These are phyloP conservation scores for Glareola pratincola DNA, from an alignment of 2,113 vertebrate species.

Conservation along the genomic window DNA sequence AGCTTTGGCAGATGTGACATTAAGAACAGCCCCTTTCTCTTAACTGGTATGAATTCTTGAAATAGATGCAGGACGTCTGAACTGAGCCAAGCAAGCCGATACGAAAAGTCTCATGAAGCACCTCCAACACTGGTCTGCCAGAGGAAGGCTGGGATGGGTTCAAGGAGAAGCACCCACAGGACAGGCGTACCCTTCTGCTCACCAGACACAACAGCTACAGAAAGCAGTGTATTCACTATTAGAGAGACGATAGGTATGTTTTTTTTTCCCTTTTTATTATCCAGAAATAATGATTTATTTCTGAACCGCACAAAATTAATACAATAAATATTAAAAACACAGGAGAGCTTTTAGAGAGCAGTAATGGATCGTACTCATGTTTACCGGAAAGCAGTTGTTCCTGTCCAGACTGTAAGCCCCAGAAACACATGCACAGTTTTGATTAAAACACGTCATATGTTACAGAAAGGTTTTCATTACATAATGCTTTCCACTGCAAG, in stretches of 20 bases:
- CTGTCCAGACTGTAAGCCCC: not conserved
- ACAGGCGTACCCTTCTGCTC: not conserved
- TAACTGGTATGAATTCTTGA: not conserved
- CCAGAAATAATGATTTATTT: not conserved
- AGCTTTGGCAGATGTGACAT: rapidly evolving
- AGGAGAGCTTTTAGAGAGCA: not conserved
- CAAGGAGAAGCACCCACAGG: not conserved
- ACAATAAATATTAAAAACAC: not conserved
- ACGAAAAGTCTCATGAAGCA: not conserved
- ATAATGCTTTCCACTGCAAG: not conserved
- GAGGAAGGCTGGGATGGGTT: rapidly evolving
- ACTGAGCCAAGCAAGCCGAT: not conserved
- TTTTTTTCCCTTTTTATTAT: not conserved
- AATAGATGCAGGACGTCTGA: not conserved
- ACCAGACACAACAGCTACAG: not conserved
- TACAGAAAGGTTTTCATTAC: not conserved
- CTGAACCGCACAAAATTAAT: not conserved
- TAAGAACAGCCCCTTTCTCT: not conserved
- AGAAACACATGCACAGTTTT: not conserved
- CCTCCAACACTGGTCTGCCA: not conserved
- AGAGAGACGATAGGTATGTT: not conserved
- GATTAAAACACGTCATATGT: not conserved
- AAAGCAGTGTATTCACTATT: not conserved
- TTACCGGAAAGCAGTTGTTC: not conserved
- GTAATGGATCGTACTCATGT: not conserved